phyloP scores from a whole-genome alignment of 2,797 vertebrate species.

The Jordanella pulchra region DNA sequence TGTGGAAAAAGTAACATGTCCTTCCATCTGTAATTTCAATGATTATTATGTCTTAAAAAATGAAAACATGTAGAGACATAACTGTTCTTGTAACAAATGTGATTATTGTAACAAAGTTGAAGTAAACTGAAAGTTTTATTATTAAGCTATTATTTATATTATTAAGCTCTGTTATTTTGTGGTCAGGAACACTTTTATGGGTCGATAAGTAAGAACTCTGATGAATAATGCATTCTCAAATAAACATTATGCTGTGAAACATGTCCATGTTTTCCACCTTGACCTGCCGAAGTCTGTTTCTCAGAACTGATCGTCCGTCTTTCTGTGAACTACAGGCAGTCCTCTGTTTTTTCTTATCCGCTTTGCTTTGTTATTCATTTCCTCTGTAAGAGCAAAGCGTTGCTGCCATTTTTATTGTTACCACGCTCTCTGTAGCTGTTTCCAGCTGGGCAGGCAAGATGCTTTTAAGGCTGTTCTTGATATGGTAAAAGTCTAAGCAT shows the following conservation, averaged over 20 bases:
- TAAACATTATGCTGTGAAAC: slow-evolving; percentile 23
- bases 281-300: slow-evolving; percentile 46
- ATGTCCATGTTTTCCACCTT: slow-evolving; percentile 46
- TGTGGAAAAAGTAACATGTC: background rate
- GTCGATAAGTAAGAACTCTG: slow-evolving; percentile 20
- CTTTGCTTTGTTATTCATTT: slow-evolving; percentile 39
- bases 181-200: slow-evolving; percentile 2
- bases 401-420: slow-evolving; percentile 21
- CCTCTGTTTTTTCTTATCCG: slow-evolving; percentile 42
- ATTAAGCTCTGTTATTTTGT: background rate
- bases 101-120: background rate
- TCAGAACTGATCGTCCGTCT: slow-evolving; percentile 58
- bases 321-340: slow-evolving; percentile 48
- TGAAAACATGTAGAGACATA: background rate
- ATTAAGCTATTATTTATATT: too few species aligned
- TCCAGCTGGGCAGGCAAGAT: slow-evolving; percentile 15
- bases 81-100: background rate
- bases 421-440: slow-evolving; percentile 13
- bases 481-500: slow-evolving; percentile 6
- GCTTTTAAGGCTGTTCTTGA: slow-evolving; percentile 5
- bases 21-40: background rate
- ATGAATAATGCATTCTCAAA: background rate
- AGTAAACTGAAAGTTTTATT: background rate
- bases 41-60: background rate
- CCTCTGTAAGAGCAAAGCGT: slow-evolving; percentile 38